Conservation (phyloP, 2,797 vertebrate genomes). For the Delichon dasypus region DNA sequence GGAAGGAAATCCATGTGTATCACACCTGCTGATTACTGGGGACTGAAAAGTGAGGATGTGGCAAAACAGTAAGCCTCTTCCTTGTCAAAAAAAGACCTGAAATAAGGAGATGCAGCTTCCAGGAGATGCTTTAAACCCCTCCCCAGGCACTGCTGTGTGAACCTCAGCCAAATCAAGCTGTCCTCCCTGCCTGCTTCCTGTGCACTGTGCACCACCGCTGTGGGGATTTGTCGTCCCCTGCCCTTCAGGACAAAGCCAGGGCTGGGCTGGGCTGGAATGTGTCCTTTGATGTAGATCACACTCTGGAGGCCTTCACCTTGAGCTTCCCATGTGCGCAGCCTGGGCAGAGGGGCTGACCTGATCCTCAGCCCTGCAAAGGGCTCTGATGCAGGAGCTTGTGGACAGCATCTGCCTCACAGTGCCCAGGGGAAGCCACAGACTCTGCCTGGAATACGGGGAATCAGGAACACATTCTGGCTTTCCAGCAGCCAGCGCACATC, state of each 20-base stretch:
- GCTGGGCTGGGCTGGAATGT: background rate
- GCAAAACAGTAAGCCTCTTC: background rate
- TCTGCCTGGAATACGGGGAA: background rate
- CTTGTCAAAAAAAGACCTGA: background rate
- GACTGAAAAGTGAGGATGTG: background rate
- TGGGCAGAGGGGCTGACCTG: background rate
- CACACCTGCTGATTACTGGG: background rate
- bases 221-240: background rate
- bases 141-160: background rate
- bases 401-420: background rate
- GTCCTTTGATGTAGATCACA: background rate
- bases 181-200: background rate
- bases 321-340: background rate
- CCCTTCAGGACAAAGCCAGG: background rate
- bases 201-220: background rate
- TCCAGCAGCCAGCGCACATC: background rate
- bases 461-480: background rate
- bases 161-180: background rate
- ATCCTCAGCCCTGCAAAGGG: background rate
- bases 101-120: background rate
- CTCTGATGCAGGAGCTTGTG: background rate
- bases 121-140: background rate
- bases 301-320: background rate
- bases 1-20: background rate
- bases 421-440: background rate